Evolutionary conservation across 1,140 invertebrate species (phyloP), one percentile per base, ranked within the genome.

Genomic region (Cotesia typhae): DNA sequence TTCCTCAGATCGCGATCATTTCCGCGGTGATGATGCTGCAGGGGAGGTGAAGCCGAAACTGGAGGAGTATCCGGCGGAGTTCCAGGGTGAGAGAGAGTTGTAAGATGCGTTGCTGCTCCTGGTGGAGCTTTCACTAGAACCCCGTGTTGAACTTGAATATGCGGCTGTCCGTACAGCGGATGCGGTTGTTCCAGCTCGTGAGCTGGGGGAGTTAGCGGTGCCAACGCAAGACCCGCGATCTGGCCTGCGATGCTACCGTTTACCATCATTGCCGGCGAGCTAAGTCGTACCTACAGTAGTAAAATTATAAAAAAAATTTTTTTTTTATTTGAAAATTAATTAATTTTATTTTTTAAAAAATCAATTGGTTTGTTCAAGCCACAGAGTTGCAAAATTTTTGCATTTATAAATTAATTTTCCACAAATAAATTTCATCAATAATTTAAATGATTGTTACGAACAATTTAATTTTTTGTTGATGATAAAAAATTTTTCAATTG

Each of bases 31-130:
- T 90, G 81, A 72, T 72, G 71, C 2, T 92, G 82, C 70, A 91
- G 88, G 77, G 86, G 83, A 82, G 85, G 85, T 7, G 85, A 87
- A 0, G 85, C 80, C 4, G 85, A 90, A 0, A 89, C 90, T 0
- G 93, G 92, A 4, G 93, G 93, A n/a, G 91, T 94, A 76, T 94
- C 92, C 1, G 93, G 93, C 0, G 93, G 93, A 3, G 92, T 93
- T 28, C 91, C 92, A 37, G 92, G 92, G 76, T 90, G 90, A 20
- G 85, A 85, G 0, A 86, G 76, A 4, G 83, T 85, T 14, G 86
- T 84, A 63, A 85, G 72, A 36, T 85, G 84, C 0, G 84, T 78
- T 1, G 81, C 71, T 9, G 80, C 75, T 14, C 84, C 81, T 0
- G 82, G 82, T 1, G 83, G 81, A 7, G 80, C 81, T 73, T 83